Percentiles rank a stretch among this genome's conserved stretches.
These are phyloP conservation scores for Enteromius trimaculatus DNA, from an alignment of 2,797 vertebrate species.

Conservation along the genomic window DNA sequence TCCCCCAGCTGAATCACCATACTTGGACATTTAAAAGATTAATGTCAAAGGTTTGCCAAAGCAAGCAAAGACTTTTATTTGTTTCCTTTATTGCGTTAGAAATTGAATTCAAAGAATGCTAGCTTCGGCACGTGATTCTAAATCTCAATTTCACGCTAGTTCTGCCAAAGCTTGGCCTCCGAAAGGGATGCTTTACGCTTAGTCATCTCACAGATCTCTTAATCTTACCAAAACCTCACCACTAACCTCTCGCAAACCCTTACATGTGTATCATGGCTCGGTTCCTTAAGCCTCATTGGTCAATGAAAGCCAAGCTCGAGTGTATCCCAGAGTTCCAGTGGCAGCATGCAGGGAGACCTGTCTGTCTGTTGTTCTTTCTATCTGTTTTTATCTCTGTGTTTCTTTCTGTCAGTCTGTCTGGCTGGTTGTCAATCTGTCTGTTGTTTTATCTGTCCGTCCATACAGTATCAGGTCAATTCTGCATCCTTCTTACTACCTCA, in stretches of 20 bases:
- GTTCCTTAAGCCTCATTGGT: slow-evolving; percentile 26
- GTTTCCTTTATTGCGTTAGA: background rate
- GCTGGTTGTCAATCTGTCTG: background rate
- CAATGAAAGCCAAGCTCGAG: slow-evolving; percentile 26
- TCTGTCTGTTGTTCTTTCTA: slow-evolving; percentile 14
- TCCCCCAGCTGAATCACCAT: slow-evolving; percentile 12
- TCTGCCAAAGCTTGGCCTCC: background rate
- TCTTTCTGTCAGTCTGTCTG: background rate
- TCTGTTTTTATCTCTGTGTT: background rate
- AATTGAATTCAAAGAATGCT: slow-evolving; percentile 4
- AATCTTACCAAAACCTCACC: slow-evolving; percentile 33
- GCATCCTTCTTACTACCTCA: background rate
- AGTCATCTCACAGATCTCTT: slow-evolving; percentile 6
- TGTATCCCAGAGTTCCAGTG: slow-evolving; percentile 22
- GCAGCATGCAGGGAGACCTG: slow-evolving; percentile 56
- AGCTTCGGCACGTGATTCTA: background rate
- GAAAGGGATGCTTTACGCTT: background rate
- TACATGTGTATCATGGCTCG: slow-evolving; percentile 33
- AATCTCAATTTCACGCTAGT: background rate
- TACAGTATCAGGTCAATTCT: background rate
- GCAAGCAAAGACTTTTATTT: background rate
- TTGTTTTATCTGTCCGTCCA: background rate
- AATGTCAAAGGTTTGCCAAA: background rate
- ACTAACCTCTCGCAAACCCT: slow-evolving; percentile 21
- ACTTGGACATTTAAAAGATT: background rate